Evolutionary conservation across 2,797 vertebrate genomes (phyloP), one percentile per base, ranked within the genome.

Genomic region (Rhinophrynus dorsalis): DNA sequence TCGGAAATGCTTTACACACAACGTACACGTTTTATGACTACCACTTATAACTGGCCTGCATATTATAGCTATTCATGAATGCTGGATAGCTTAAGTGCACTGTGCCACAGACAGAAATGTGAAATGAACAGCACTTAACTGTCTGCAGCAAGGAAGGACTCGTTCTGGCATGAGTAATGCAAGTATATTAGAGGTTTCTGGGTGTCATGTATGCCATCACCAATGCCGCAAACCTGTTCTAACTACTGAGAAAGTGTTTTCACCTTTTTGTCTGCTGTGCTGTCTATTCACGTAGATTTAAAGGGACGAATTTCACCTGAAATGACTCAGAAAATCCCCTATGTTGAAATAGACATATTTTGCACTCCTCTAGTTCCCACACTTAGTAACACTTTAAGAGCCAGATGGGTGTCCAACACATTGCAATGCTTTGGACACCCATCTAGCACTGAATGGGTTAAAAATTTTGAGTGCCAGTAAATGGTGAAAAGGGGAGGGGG

Each of bases 91-190:
- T 50, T 56, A 54, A 62, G 68, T 55, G 58, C 20, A 20, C 8
- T 12, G 6, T 54, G 48, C 51, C 59, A 24, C 27, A 17, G 23
- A 32, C 21, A 40, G 51, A 74, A 45, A 20, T 40, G 42, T 69
- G 47, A 68, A 48, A 72, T 38, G 42, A 56, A 24, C 59, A 48
- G 60, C 60, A 62, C 62, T 71, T 45, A 54, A 67, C 58, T 42
- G 48, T 71, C 32, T 61, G 50, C 44, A 40, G 56, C 20, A 18
- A 23, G 38, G 26, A 12, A 35, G 24, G 7, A 50, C 32, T 52
- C 45, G 29, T 20, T 60, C 45, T 52, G 35, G 13, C 57, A 60
- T 52, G 33, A 64, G 54, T 58, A 58, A 64, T 72, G 52, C 27
- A 32, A 23, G 38, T 48, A 40, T 63, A 50, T 71, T 50, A 29